Evolutionary conservation across 2,888 invertebrate species (phyloP).

Genomic region (Prosapia bicincta): DNA sequence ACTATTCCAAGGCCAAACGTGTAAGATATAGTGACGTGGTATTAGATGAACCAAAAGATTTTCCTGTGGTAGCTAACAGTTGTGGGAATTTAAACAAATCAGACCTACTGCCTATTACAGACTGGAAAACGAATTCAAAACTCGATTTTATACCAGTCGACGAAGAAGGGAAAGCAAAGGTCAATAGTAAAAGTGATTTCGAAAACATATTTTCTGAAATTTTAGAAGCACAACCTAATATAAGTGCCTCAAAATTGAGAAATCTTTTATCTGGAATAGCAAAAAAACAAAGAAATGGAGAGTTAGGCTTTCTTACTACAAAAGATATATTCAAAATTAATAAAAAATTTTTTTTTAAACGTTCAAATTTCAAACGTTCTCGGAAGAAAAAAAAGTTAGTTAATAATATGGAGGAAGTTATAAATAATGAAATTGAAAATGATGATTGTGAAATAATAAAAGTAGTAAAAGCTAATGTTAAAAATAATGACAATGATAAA

Average conservation of each 20-base stretch:
- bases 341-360: not conserved
- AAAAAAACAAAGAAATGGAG: not conserved
- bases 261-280: not conserved
- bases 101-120: not conserved
- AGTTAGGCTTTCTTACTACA: not conserved
- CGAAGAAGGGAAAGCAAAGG: not conserved
- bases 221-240: not conserved
- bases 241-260: not conserved
- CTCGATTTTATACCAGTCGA: constrained; percentile 15
- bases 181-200: not conserved
- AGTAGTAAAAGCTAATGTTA: not conserved
- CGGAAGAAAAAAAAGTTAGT: not conserved
- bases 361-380: not conserved
- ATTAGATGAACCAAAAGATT: not conserved
- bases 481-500: not conserved
- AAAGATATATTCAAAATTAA: not conserved
- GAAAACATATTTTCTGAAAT: not conserved
- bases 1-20: not conserved
- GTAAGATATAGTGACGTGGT: not conserved
- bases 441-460: not conserved
- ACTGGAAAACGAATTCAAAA: constrained; percentile 12
- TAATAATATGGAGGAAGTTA: not conserved
- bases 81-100: not conserved
- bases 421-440: not conserved
- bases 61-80: not conserved